Evolutionary conservation across 2,888 invertebrate genomes (phyloP), one percentile per base, ranked within the genome.

Genomic region (Tipula helvola): DNA sequence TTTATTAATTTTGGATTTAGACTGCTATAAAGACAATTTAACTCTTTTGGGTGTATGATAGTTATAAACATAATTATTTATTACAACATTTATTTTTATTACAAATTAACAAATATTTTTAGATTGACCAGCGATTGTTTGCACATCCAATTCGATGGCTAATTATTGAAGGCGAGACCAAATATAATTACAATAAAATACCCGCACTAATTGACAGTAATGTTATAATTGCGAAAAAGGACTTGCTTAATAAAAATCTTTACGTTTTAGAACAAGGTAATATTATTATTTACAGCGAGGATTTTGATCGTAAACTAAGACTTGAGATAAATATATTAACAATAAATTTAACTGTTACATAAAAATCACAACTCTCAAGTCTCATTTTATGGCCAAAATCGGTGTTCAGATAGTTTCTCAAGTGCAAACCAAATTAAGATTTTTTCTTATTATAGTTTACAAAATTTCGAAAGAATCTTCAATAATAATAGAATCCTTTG

Each of bases 361-460:
- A 28, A 28, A 28, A 28, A 28, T 28, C 28, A 28, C 28, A 28
- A 1, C 28, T 28, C 28, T 28, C 28, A 28, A 28, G 2, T 28
- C 28, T 28, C 28, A 28, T 28, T 28, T 28, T 28, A 28, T 28
- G 28, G 2, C 28, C 28, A 28, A 28, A 28, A 28, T 28, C 28
- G 28, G 2, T 28, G 28, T 28, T 28, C 28, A 28, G 28, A 28
- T 28, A 2, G 28, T 28, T 28, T 28, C 28, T 28, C 28, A 28
- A 28, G 28, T 28, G 28, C 28, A 28, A 28, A 28, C 28, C 28
- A 28, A 28, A 28, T 28, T 28, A 28, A 28, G 28, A 28, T 28
- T 28, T 28, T 83, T 39, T 41, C 41, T 85, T 39, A 85, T 86
- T 86, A 13, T 86, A 86, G 86, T 52, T 8, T 86, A 86, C 36